Base-by-base conservation (phyloP, 2,113 vertebrate species). In the Parus major region DNA sequence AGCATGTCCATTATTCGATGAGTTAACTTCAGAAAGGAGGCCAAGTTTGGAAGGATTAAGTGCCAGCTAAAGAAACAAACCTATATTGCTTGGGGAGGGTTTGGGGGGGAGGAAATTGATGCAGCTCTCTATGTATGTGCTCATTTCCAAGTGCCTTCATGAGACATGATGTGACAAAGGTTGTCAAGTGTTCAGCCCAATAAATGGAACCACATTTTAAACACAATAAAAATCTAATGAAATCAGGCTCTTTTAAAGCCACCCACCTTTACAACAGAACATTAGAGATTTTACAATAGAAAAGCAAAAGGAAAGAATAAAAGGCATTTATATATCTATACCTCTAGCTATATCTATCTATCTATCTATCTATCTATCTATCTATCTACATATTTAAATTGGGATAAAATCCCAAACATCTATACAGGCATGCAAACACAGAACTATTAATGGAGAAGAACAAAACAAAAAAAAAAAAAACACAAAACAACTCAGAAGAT, bases 21-120 rank as follows among this genome's bases (percentile, higher is more conserved):
- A 97, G 90, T 96, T 96, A 96, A 96, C 96, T 96, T 96, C 92
- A 93, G 92, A 95, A 93, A 92, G 53, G 73, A 82, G 77, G 90
- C 86, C 95, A 97, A 96, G 86, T 92, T 92, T 93, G 86, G 88
- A 86, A 93, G 88, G 80, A 95, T 94, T 95, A 95, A 88, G 80
- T 88, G 80, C 80, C 95, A 96, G 76, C 72, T 90, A 91, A 94
- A 92, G 91, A 95, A 97, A 95, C 93, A 97, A 95, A 93, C 80
- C 83, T 96, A 84, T 95, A 91, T 93, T 92, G 82, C 93, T 94
- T n/a, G 28, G 64, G 76, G 90, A 87, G 60, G 85, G 41, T 15
- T 0, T 44, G 4, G 4, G 20, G 59, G 41, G 47, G n/a, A 82
- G 55, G 39, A 75, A 94, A 93, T 47, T 95, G 90, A 81, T 94